Conservation (phyloP, 2,888 invertebrate genomes). For the Salpingus planirostris region DNA sequence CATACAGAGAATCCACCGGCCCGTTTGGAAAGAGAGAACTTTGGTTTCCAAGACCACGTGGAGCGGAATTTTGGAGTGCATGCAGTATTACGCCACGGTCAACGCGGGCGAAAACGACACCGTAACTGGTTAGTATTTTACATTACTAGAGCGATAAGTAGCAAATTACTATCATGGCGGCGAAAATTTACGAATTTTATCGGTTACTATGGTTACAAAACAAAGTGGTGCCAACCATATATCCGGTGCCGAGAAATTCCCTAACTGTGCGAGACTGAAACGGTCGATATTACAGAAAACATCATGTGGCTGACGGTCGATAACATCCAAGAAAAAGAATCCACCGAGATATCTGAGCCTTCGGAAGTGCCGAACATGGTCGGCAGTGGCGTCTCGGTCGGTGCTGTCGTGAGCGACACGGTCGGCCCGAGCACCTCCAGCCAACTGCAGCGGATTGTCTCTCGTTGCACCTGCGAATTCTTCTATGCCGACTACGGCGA, state of each 20-base stretch:
- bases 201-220: too few species aligned
- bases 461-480: constrained; percentile 95
- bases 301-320: constrained; percentile 95
- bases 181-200: too few species aligned
- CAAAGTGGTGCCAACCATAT: too few species aligned
- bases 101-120: constrained; percentile 66
- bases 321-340: constrained; percentile 81
- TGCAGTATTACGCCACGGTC: constrained; percentile 99
- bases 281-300: constrained; percentile 62
- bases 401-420: constrained; percentile 88
- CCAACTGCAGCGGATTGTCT: constrained; percentile 88
- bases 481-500: constrained; percentile 94
- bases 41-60: constrained; percentile 92
- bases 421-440: constrained; percentile 69
- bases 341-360: constrained; percentile 66
- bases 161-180: too few species aligned
- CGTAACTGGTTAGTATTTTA: constrained; percentile 25
- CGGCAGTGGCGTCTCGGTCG: constrained; percentile 92
- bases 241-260: too few species aligned
- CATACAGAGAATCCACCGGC: constrained; percentile 76
- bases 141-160: background rate
- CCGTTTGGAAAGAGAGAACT: constrained; percentile 80
- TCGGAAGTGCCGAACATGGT: constrained; percentile 85
- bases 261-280: too few species aligned
- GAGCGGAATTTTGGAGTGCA: constrained; percentile 90